Evolutionary conservation across 2,797 vertebrate genomes (phyloP).

Genomic region (Silurus aristotelis): DNA sequence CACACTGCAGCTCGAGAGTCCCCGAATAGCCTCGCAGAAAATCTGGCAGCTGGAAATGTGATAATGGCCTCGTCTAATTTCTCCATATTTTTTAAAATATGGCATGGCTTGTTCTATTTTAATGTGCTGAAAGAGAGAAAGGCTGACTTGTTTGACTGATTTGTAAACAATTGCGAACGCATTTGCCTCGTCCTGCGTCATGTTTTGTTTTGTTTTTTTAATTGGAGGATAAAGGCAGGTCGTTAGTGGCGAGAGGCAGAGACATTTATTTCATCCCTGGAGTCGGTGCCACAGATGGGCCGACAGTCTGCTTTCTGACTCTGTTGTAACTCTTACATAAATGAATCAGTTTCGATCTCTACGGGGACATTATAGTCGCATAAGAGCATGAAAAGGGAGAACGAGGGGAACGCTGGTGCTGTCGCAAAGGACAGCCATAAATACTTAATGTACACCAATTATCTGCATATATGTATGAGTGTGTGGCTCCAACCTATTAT

Average conservation of each 20-base stretch:
- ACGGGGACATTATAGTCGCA: slow-evolving; percentile 25
- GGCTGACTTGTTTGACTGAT: slow-evolving; percentile 52
- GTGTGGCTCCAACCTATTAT: slow-evolving; percentile 68
- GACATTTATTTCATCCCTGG: slow-evolving; percentile 51
- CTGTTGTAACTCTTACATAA: slow-evolving; percentile 51
- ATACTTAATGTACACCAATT: slow-evolving; percentile 74
- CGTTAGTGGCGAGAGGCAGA: slow-evolving; percentile 43
- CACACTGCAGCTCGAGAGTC: slow-evolving; percentile 19
- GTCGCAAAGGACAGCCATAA: slow-evolving; percentile 66
- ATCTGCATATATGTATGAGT: slow-evolving; percentile 62
- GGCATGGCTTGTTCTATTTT: slow-evolving; percentile 11
- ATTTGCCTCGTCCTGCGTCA: slow-evolving; percentile 49
- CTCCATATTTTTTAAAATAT: slow-evolving; percentile 21
- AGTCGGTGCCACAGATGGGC: slow-evolving; percentile 57
- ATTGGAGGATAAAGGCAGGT: slow-evolving; percentile 55
- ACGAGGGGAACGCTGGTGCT: slow-evolving; percentile 58
- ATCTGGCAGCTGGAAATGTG: slow-evolving; percentile 6
- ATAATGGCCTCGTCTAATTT: slow-evolving; percentile 26
- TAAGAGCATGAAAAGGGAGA: slow-evolving; percentile 34
- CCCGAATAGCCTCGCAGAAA: slow-evolving; percentile 37
- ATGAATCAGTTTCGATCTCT: slow-evolving; percentile 57
- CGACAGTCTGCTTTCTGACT: slow-evolving; percentile 50
- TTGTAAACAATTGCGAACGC: slow-evolving; percentile 53
- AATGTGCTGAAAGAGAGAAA: slow-evolving; percentile 8
- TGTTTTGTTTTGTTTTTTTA: slow-evolving; percentile 33